Evolutionary conservation across 2,888 invertebrate species (phyloP).

Genomic region (Pemphredon lugubris): DNA sequence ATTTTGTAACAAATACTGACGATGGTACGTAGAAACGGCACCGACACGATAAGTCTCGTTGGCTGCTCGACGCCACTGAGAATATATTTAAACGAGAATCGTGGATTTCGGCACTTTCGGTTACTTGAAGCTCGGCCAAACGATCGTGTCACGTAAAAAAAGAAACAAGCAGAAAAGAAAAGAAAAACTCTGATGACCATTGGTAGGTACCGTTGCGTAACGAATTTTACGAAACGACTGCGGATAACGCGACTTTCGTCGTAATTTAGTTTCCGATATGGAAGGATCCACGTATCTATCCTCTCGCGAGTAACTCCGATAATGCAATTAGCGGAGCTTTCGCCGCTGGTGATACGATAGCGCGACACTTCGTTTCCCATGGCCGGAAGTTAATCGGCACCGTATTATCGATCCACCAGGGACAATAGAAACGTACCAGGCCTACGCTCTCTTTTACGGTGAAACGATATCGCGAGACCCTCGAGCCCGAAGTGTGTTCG

Average conservation of each 20-base stretch:
- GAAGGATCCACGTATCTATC: no score
- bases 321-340: background rate
- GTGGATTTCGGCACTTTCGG: conserved; percentile 16
- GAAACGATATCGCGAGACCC: background rate
- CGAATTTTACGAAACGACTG: no score
- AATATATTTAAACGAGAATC: conserved; percentile 33
- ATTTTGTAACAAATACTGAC: background rate
- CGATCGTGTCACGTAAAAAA: background rate
- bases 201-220: background rate
- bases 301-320: background rate
- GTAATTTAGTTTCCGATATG: no score
- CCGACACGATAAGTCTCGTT: background rate
- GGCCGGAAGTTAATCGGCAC: conserved; percentile 2
- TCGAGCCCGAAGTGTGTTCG: conserved; percentile 4
- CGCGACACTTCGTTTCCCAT: background rate
- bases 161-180: background rate
- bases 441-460: background rate
- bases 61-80: background rate
- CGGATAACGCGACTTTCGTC: no score
- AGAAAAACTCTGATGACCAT: background rate
- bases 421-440: conserved; percentile 29
- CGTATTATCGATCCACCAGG: conserved; percentile 10
- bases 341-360: conserved; percentile 6
- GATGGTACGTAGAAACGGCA: background rate
- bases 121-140: conserved; percentile 24